These are phyloP conservation scores for Phyllotreta striolata DNA, from an alignment of 2,888 invertebrate species.

Conservation along the genomic window DNA sequence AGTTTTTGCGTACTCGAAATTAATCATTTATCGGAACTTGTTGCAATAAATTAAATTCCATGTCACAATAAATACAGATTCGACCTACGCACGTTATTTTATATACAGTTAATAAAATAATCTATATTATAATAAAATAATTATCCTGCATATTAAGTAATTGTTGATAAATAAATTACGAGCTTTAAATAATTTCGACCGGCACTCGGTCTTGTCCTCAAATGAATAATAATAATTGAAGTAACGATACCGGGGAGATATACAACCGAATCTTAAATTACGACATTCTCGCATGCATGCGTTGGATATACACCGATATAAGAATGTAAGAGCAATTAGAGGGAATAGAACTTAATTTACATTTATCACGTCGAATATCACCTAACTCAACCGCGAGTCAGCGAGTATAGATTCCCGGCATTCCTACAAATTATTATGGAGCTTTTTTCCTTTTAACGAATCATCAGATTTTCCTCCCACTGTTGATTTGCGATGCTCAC, in stretches of 20 bases:
- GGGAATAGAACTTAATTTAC: slow-evolving; percentile 30
- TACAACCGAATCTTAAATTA: slow-evolving; percentile 37
- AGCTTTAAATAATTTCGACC: too few relatives aligned
- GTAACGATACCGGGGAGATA: slow-evolving; percentile 31
- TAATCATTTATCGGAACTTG: slow-evolving; percentile 8
- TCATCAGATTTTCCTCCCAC: slow-evolving; percentile 11
- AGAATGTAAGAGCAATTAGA: slow-evolving; percentile 29
- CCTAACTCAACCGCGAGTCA: slow-evolving; percentile 22
- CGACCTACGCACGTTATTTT: slow-evolving; percentile 5
- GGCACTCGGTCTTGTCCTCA: not conserved
- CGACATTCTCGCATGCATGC: slow-evolving; percentile 35
- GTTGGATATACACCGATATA: slow-evolving; percentile 31
- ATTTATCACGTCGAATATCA: slow-evolving; percentile 27
- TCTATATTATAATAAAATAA: too few relatives aligned
- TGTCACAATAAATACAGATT: slow-evolving; percentile 10
- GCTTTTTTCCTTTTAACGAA: slow-evolving; percentile 15
- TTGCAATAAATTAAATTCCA: slow-evolving; percentile 11
- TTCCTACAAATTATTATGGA: slow-evolving; percentile 20
- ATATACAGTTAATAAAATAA: not conserved
- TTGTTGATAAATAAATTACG: too few relatives aligned
- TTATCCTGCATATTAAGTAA: too few relatives aligned
- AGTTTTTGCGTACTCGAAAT: slow-evolving; percentile 3
- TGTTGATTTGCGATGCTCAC: slow-evolving; percentile 12
- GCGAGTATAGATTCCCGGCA: slow-evolving; percentile 21
- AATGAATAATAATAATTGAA: slow-evolving; percentile 22